Evolutionary conservation across 1,140 invertebrate genomes (phyloP).

Genomic region (Pararge aegeria): DNA sequence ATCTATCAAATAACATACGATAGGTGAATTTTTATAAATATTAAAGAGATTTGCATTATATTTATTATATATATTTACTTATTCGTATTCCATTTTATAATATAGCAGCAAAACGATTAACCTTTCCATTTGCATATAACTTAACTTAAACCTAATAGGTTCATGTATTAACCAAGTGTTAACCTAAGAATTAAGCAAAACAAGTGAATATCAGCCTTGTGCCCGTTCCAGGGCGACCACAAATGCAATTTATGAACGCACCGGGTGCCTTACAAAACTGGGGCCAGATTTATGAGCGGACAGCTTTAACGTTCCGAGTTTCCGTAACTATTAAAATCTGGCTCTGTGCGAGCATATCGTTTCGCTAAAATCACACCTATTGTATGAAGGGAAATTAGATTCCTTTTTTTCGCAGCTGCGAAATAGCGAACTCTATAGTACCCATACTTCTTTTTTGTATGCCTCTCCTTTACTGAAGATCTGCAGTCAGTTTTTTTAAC

Average conservation of each 20-base stretch:
- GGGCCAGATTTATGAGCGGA: slow-evolving; percentile 22
- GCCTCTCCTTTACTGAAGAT: too few relatives aligned
- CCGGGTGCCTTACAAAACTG: slow-evolving; percentile 24
- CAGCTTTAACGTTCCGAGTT: slow-evolving; percentile 21
- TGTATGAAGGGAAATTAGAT: not conserved
- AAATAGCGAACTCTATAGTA: too few relatives aligned
- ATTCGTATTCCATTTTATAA: too few relatives aligned
- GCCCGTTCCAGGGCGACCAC: slow-evolving; percentile 16
- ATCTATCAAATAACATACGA: too few relatives aligned
- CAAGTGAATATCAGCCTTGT: slow-evolving; percentile 21
- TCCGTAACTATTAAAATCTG: slow-evolving; percentile 26
- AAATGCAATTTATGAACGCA: slow-evolving; percentile 28
- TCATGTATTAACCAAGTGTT: slow-evolving; percentile 4
- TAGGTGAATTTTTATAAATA: too few relatives aligned
- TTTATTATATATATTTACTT: too few relatives aligned
- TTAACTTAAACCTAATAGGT: not conserved
- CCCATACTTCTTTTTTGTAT: too few relatives aligned
- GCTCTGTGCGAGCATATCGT: slow-evolving; percentile 6
- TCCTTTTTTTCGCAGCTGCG: too few relatives aligned
- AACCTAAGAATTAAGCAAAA: slow-evolving; percentile 12
- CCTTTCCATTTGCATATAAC: not conserved
- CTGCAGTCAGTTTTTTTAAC: too few relatives aligned
- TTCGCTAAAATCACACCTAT: not conserved
- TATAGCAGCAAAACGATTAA: too few relatives aligned
- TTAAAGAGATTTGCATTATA: too few relatives aligned